Evolutionary conservation across 2,888 invertebrate species (phyloP).

Genomic region (Apamea monoglypha): DNA sequence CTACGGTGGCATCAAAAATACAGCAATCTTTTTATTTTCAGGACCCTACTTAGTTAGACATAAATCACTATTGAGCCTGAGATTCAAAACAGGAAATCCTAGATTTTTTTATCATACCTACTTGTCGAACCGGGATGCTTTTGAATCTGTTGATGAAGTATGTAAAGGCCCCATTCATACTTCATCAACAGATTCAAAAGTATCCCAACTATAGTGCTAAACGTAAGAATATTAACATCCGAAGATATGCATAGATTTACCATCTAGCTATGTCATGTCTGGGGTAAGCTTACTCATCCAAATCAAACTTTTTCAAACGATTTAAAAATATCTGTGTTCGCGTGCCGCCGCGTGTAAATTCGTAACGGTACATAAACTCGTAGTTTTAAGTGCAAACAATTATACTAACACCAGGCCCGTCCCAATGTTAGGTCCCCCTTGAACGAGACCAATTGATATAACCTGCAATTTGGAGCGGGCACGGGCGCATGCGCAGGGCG

Average conservation of each 20-base stretch:
- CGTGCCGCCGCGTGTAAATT: conserved; percentile 62
- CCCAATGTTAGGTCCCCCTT: conserved; percentile 75
- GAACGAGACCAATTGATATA: conserved; percentile 84
- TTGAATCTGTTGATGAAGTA: too few relatives aligned
- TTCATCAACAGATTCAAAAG: background rate
- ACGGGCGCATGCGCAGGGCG: conserved; percentile 83
- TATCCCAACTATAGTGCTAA: background rate
- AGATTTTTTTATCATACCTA: background rate
- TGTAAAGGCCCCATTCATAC: background rate
- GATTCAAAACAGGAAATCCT: background rate
- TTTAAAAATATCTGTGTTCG: conserved; percentile 15
- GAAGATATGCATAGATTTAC: background rate
- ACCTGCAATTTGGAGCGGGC: conserved; percentile 86
- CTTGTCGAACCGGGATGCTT: background rate
- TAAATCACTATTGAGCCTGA: background rate
- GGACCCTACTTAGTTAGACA: background rate
- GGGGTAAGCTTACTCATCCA: background rate
- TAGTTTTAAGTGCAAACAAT: conserved; percentile 65
- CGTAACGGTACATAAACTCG: conserved; percentile 64
- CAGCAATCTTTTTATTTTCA: background rate
- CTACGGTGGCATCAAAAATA: background rate
- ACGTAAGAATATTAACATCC: background rate
- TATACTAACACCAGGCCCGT: conserved; percentile 69
- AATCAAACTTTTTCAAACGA: conserved; percentile 3
- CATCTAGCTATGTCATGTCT: background rate